These are phyloP conservation scores for Gnathochromis pfefferi DNA, from an alignment of 2,113 vertebrate species.

Conservation along the genomic window DNA sequence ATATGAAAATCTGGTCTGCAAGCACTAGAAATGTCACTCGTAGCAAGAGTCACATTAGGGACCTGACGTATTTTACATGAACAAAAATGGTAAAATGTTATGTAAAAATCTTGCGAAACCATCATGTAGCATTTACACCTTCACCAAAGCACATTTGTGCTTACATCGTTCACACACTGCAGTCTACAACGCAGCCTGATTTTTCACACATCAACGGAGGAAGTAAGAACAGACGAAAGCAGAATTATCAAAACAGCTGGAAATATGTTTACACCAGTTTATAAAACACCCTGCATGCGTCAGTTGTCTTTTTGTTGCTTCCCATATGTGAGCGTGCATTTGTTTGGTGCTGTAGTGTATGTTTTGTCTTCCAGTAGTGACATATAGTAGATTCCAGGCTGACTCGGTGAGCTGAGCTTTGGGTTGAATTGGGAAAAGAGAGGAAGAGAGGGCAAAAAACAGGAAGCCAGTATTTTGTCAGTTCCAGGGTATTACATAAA, in stretches of 20 bases:
- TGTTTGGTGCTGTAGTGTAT: background rate
- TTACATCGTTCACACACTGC: background rate
- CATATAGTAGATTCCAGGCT: background rate
- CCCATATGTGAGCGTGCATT: background rate
- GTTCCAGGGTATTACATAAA: background rate
- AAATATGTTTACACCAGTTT: background rate
- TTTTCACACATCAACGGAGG: background rate
- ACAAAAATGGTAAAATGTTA: background rate
- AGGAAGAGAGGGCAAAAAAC: background rate
- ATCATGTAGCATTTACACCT: background rate
- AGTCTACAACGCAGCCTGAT: background rate
- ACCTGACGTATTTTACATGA: background rate
- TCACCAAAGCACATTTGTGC: background rate
- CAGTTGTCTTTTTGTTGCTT: background rate
- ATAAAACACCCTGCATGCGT: background rate
- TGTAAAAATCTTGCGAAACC: background rate
- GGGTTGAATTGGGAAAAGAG: background rate
- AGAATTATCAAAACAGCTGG: background rate
- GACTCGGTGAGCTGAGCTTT: background rate
- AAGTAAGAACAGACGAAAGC: background rate
- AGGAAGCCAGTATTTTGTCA: background rate
- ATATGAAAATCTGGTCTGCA: background rate
- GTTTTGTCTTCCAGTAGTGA: fast-evolving
- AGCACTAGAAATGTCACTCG: background rate
- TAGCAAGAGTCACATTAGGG: background rate